phyloP scores from a whole-genome alignment of 2,113 vertebrate genomes.

The Narcine bancroftii region DNA sequence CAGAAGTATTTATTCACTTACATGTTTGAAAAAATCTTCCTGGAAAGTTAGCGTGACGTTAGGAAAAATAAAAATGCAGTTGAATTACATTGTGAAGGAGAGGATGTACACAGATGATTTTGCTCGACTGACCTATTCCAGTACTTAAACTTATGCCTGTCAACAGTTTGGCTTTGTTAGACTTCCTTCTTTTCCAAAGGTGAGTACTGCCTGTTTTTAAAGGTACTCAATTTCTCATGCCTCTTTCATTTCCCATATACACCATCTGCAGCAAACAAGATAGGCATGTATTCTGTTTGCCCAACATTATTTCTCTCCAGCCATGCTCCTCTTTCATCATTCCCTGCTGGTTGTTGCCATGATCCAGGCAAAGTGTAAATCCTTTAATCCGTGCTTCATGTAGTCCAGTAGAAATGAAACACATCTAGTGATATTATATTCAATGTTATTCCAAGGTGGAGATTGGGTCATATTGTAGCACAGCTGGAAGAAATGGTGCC shows the following conservation, averaged over 20 bases:
- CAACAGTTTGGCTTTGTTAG: neutral
- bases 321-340: neutral
- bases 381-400: neutral
- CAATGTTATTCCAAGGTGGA: neutral
- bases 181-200: neutral
- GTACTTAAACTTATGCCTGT: neutral
- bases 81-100: neutral
- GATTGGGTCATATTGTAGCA: too few relatives aligned
- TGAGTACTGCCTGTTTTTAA: neutral
- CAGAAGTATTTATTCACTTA: neutral
- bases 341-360: too few relatives aligned
- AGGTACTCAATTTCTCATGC: neutral
- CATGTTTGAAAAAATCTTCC: neutral
- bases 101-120: neutral
- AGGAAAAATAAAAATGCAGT: neutral
- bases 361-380: neutral
- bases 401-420: too few relatives aligned
- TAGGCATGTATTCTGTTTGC: neutral
- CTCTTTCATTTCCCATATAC: neutral
- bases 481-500: too few relatives aligned
- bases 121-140: neutral
- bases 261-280: constrained; percentile 1
- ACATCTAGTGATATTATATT: neutral
- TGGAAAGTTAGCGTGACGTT: neutral
- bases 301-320: too few relatives aligned